These are phyloP conservation scores for Sciurus carolinensis DNA, from an alignment of 2,797 vertebrate genomes.

Conservation along the genomic window DNA sequence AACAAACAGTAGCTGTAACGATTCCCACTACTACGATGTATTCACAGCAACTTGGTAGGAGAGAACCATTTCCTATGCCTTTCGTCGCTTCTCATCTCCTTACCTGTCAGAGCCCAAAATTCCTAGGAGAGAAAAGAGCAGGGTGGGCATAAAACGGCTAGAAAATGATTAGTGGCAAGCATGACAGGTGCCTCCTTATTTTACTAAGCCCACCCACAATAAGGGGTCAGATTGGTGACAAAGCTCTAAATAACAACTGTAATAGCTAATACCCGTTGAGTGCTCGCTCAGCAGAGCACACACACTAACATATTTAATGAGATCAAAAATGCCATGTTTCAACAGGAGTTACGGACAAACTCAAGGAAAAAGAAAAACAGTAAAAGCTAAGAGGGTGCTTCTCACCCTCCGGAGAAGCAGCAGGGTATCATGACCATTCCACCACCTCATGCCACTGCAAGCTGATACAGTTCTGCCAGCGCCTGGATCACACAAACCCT, in stretches of 20 bases:
- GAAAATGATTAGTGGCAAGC: neutral
- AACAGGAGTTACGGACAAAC: neutral
- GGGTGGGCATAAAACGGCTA: neutral
- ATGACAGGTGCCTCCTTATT: neutral
- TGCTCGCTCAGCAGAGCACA: neutral
- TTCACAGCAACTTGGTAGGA: neutral
- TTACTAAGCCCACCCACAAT: neutral
- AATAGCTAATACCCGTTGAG: neutral
- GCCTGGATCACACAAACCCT: neutral
- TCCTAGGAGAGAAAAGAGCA: neutral
- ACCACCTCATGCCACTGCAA: neutral
- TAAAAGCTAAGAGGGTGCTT: neutral
- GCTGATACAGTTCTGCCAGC: neutral
- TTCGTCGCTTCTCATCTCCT: neutral
- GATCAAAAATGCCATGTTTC: constrained; percentile 31
- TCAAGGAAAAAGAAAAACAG: neutral
- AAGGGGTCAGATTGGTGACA: no score
- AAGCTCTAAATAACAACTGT: neutral
- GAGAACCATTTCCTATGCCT: neutral
- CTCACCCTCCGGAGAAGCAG: neutral
- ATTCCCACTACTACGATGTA: neutral
- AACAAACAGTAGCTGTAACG: rapidly evolving
- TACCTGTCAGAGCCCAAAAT: neutral
- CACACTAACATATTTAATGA: constrained; percentile 31
- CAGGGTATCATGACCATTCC: neutral